Evolutionary conservation across 2,113 vertebrate species (phyloP).

Genomic region (Tachycineta bicolor): DNA sequence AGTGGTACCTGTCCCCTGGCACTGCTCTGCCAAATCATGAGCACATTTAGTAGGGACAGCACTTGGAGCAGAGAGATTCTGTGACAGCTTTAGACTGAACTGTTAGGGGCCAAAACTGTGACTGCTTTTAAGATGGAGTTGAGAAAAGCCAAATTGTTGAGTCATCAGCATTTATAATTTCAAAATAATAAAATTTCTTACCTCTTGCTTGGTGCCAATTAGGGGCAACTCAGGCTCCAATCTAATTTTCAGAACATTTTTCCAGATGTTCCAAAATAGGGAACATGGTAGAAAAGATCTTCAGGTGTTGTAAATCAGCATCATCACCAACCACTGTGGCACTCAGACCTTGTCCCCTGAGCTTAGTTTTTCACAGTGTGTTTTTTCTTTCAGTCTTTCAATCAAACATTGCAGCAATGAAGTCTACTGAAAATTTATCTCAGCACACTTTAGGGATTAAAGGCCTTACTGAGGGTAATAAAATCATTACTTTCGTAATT

Average conservation of each 20-base stretch:
- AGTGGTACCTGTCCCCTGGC: not conserved
- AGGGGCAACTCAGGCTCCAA: not conserved
- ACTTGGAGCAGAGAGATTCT: not conserved
- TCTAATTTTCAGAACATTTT: not conserved
- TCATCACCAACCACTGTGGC: not conserved
- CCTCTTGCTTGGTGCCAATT: not conserved
- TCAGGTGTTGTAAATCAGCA: not conserved
- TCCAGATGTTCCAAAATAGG: not conserved
- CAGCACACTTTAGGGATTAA: slow-evolving; percentile 7
- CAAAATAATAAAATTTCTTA: not conserved
- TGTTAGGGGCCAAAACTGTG: not conserved
- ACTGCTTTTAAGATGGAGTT: not conserved
- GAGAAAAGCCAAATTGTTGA: not conserved
- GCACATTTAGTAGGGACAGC: not conserved
- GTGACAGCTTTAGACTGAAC: not conserved
- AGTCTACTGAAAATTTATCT: slow-evolving; percentile 1
- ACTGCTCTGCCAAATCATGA: not conserved
- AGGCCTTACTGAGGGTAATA: slow-evolving; percentile 3
- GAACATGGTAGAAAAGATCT: not conserved
- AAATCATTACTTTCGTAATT: slow-evolving; percentile 53
- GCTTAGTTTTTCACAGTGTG: not conserved
- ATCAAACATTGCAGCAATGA: not conserved
- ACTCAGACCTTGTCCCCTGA: not conserved
- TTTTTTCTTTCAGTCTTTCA: not conserved
- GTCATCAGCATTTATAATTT: not conserved